phyloP scores from a whole-genome alignment of 1,140 invertebrate species.

The Mycetomoellerius zeteki region DNA sequence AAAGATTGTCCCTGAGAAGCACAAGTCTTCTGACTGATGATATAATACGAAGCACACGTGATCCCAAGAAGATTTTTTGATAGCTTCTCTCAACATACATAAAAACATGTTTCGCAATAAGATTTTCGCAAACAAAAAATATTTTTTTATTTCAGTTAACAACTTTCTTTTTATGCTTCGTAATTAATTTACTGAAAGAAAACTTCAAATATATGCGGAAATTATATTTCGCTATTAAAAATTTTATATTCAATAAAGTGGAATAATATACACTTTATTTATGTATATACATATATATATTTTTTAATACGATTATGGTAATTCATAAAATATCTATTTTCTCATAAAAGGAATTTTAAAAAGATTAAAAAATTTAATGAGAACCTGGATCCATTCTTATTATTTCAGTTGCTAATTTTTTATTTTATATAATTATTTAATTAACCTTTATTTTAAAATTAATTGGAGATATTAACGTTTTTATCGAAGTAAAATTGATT shows the following conservation, averaged over 20 bases:
- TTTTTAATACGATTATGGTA: not conserved
- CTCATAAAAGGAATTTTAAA: conserved; percentile 6
- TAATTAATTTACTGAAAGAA: conserved; percentile 12
- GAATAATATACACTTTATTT: not conserved
- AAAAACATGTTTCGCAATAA: conserved; percentile 27
- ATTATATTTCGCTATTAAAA: conserved; percentile 10
- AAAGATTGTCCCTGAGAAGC: not conserved
- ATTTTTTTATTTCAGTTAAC: conserved; percentile 3
- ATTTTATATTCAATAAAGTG: not conserved
- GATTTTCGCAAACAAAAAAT: not conserved
- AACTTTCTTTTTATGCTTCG: not conserved
- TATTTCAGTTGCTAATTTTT: conserved; percentile 1
- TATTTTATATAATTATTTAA: conserved; percentile 1
- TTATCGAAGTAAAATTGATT: conserved; percentile 3
- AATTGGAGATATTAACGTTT: not conserved
- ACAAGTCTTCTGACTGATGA: not conserved
- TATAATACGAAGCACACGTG: conserved; percentile 2
- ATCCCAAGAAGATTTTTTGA: conserved; percentile 37
- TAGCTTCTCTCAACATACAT: not conserved
- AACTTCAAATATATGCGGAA: not conserved
- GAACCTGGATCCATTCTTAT: not conserved
- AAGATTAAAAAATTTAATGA: not conserved
- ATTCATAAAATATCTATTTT: conserved; percentile 29
- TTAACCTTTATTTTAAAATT: not conserved
- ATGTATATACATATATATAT: conserved; percentile 9